Evolutionary conservation across 1,140 invertebrate species (phyloP).

Genomic region (Colletes latitarsis): DNA sequence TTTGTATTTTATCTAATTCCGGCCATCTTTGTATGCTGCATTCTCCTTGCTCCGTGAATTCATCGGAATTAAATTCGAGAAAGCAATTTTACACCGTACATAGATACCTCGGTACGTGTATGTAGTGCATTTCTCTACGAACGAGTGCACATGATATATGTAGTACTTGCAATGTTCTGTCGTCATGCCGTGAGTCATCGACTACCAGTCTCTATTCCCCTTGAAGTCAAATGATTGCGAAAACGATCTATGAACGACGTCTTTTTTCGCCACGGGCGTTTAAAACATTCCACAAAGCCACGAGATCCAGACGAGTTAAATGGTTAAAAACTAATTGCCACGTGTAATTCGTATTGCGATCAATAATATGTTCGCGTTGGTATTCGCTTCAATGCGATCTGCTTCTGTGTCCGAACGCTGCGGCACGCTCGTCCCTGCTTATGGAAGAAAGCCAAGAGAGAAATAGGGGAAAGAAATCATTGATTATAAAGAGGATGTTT

Average conservation of each 20-base stretch:
- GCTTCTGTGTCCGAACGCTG: background rate
- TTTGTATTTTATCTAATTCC: no score
- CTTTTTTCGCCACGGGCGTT: background rate
- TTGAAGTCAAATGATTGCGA: constrained; percentile 40
- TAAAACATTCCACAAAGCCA: background rate
- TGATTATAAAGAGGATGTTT: background rate
- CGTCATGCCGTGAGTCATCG: constrained; percentile 62
- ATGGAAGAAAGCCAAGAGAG: background rate
- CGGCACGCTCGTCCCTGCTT: background rate
- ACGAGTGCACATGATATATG: constrained; percentile 21
- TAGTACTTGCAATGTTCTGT: constrained; percentile 40
- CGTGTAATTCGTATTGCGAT: background rate
- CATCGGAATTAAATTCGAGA: constrained; percentile 19
- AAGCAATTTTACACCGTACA: constrained; percentile 2
- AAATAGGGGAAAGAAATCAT: background rate
- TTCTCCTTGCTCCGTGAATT: background rate
- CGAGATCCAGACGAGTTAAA: background rate
- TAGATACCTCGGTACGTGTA: background rate
- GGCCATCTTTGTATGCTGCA: no score
- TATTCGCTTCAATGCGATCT: background rate
- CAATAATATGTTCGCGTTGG: background rate
- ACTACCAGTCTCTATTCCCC: constrained; percentile 41
- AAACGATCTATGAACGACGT: constrained; percentile 23
- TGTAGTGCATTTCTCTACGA: constrained; percentile 6
- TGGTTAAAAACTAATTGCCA: background rate